Base-by-base conservation (phyloP, 2,797 vertebrate genomes). In the Acanthurus lineatus region DNA sequence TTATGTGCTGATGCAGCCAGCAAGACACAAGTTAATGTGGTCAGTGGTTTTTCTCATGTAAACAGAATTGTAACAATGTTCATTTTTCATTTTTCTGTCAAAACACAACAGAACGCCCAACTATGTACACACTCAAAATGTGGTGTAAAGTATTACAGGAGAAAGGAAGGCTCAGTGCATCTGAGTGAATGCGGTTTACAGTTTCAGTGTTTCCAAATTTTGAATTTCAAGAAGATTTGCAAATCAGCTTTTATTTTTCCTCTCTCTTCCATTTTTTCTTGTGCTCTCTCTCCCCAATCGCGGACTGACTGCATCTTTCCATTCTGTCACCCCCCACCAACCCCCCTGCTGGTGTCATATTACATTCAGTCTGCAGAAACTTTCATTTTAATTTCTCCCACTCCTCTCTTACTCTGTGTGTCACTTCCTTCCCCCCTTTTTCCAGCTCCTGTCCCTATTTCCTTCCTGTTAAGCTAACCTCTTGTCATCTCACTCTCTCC, bases 341-440 rank as follows among this genome's bases (percentile, higher is more conserved):
- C 20, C 57, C 22, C 62, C n/a, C 57, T 60, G 1, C 38, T 67
- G 85, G 90, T 85, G 66, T 93, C 91, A 83, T 78, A 82, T 93
- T 90, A 86, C 91, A 88, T 81, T 86, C 76, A 75, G 81, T 89
- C 70, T 86, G 73, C 84, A 85, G 71, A 91, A 88, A 89, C 84
- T 76, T 89, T 77, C 84, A 28, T 88, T 89, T 86, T 86, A 57
- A 77, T 82, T 82, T 73, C 56, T 76, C 69, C 79, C 69, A 58
- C 75, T 83, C 56, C 22, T 77, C 82, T 82, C 63, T 66, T 60
- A 44, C 76, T 54, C 74, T 64, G 51, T 76, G 70, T 54, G 79
- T 84, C 81, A 75, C 57, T 61, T 19, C 11, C 40, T 73, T 28
- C 63, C 32, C 32, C 48, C 65, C 42, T 56, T 62, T 15, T 49